Conservation (phyloP, 2,888 invertebrate genomes). For the Ceramica pisi region DNA sequence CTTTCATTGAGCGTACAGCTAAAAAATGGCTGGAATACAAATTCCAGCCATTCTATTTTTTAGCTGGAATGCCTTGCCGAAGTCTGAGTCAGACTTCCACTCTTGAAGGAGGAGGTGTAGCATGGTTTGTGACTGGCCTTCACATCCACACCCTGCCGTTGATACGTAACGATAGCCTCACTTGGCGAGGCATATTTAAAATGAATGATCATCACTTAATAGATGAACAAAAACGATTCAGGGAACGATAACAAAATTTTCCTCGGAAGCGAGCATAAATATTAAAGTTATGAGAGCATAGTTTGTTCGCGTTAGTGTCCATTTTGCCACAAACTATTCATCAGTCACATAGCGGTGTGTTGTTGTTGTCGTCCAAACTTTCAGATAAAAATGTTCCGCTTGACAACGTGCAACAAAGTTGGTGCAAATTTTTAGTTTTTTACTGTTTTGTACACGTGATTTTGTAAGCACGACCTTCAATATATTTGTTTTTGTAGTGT, state of each 20-base stretch:
- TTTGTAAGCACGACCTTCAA: slow-evolving; percentile 44
- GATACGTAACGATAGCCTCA: too few relatives aligned
- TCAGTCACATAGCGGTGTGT: slow-evolving; percentile 43
- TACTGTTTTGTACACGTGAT: slow-evolving; percentile 12
- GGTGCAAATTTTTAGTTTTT: slow-evolving; percentile 33
- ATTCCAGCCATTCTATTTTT: too few relatives aligned
- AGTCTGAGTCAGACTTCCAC: too few relatives aligned
- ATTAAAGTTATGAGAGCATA: slow-evolving; percentile 49
- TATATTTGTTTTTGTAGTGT: background rate
- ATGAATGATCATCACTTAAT: slow-evolving; percentile 1
- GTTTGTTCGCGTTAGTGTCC: slow-evolving; percentile 49
- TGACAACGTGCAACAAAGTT: slow-evolving; percentile 24
- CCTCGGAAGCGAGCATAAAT: slow-evolving; percentile 26
- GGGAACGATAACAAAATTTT: slow-evolving; percentile 28
- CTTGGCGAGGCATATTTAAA: background rate
- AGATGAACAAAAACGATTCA: slow-evolving; percentile 26
- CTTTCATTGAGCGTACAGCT: too few relatives aligned
- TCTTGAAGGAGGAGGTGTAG: too few relatives aligned
- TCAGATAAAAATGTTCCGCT: slow-evolving; percentile 57
- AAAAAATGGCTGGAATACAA: too few relatives aligned
- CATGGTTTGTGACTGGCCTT: too few relatives aligned
- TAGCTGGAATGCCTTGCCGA: too few relatives aligned
- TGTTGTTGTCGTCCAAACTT: slow-evolving; percentile 47
- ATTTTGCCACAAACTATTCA: slow-evolving; percentile 58
- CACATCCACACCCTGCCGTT: too few relatives aligned